Conservation (phyloP, 2,797 vertebrate species). For the Sciaenops ocellatus region DNA sequence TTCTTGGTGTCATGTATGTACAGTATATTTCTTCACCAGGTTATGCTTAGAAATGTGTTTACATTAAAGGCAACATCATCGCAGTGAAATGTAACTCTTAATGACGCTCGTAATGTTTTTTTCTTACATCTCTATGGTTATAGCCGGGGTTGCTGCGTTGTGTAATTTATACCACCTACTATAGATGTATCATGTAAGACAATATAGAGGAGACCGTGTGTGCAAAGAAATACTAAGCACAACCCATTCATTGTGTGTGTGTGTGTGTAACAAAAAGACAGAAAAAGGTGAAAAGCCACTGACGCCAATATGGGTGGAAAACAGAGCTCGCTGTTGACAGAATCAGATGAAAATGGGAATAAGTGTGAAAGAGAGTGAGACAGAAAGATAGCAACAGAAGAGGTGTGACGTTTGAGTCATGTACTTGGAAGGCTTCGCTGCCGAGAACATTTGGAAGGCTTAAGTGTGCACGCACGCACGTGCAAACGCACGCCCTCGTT, state of each 20-base stretch:
- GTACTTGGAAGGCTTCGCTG: constrained; percentile 74
- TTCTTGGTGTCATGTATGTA: background rate
- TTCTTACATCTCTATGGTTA: background rate
- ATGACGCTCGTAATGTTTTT: background rate
- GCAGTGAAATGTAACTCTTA: background rate
- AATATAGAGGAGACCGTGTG: background rate
- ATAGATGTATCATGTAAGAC: constrained; percentile 2
- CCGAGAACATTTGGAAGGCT: constrained; percentile 83
- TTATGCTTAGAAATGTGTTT: background rate
- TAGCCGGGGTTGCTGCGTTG: background rate
- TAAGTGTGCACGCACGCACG: constrained; percentile 68
- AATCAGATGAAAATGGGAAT: constrained; percentile 51
- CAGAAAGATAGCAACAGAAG: constrained; percentile 71
- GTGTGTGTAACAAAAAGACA: constrained; percentile 13
- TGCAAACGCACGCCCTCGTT: constrained; percentile 53
- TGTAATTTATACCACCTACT: background rate
- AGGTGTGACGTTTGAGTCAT: constrained; percentile 84
- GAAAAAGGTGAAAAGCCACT: constrained; percentile 49
- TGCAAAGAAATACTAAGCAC: background rate
- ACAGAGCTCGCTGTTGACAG: constrained; percentile 22
- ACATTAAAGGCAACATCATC: background rate
- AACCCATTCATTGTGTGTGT: background rate
- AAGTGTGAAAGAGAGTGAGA: constrained; percentile 60
- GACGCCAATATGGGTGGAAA: constrained; percentile 52
- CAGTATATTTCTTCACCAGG: background rate